phyloP scores from a whole-genome alignment of 2,797 vertebrate genomes.

The Hydrolagus colliei region DNA sequence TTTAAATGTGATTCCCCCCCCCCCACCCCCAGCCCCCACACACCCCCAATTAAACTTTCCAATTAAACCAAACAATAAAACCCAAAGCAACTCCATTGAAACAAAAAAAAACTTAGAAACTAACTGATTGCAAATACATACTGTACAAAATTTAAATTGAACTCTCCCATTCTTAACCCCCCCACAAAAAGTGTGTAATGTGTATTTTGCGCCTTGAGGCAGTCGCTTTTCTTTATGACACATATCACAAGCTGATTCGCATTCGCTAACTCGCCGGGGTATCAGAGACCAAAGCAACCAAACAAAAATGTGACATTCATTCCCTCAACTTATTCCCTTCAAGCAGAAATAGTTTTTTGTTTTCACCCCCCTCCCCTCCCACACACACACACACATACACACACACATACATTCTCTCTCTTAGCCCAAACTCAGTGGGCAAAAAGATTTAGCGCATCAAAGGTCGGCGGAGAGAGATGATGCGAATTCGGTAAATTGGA shows the following conservation, averaged over 20 bases:
- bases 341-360: too few relatives aligned
- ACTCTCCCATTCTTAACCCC: too few relatives aligned
- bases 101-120: too few relatives aligned
- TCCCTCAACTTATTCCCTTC: slow-evolving; percentile 15
- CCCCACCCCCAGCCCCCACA: too few relatives aligned
- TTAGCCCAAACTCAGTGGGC: not conserved
- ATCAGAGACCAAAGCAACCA: slow-evolving; percentile 33
- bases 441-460: not conserved
- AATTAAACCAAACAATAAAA: not conserved
- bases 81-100: not conserved
- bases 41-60: too few relatives aligned
- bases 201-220: slow-evolving; percentile 34
- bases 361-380: too few relatives aligned
- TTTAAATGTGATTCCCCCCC: not conserved
- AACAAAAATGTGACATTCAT: slow-evolving; percentile 44
- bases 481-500: slow-evolving; percentile 45
- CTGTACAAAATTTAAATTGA: too few relatives aligned
- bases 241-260: slow-evolving; percentile 35
- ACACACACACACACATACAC: too few relatives aligned
- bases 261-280: slow-evolving; percentile 37
- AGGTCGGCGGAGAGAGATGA: slow-evolving; percentile 41
- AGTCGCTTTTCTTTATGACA: slow-evolving; percentile 39
- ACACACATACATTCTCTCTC: too few relatives aligned
- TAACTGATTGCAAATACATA: too few relatives aligned
- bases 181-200: too few relatives aligned